Percentiles rank a stretch among this genome's conserved stretches.
phyloP scores from a whole-genome alignment of 2,888 invertebrate genomes.

The Eupithecia tripunctaria region DNA sequence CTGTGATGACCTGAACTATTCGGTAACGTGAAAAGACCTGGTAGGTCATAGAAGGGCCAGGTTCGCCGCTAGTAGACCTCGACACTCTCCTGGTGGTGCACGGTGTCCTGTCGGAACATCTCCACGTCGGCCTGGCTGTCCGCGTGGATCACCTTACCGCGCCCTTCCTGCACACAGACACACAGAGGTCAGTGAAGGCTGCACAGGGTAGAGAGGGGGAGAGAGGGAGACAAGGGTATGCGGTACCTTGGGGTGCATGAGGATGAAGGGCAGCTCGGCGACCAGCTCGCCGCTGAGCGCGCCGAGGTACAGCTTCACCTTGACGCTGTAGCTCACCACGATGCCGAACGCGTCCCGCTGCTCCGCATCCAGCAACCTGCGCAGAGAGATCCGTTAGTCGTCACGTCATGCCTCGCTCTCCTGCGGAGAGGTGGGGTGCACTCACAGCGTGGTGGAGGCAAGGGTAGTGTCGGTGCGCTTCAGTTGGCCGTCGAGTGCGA shows the following conservation, averaged over 20 bases:
- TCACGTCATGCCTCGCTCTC: not conserved
- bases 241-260: conserved; percentile 94
- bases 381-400: not conserved
- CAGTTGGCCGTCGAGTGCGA: conserved; percentile 95
- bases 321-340: conserved; percentile 97
- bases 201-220: not conserved
- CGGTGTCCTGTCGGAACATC: conserved; percentile 88
- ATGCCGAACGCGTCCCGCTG: conserved; percentile 97
- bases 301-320: conserved; percentile 96
- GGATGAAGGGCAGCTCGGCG: conserved; percentile 95
- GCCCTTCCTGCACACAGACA: conserved; percentile 65
- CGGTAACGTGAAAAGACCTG: not conserved
- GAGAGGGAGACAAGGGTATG: not conserved
- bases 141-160: conserved; percentile 85
- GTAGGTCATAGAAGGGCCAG: not conserved
- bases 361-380: conserved; percentile 86
- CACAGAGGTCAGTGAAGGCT: not conserved
- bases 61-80: conserved; percentile 72
- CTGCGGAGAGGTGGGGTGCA: conserved; percentile 33
- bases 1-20: not conserved
- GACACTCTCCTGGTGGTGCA: conserved; percentile 83
- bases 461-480: conserved; percentile 93
- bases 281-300: conserved; percentile 96
- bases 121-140: conserved; percentile 90
- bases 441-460: conserved; percentile 96